Evolutionary conservation across 1,140 invertebrate genomes (phyloP).

Genomic region (Phymastichus coffea): DNA sequence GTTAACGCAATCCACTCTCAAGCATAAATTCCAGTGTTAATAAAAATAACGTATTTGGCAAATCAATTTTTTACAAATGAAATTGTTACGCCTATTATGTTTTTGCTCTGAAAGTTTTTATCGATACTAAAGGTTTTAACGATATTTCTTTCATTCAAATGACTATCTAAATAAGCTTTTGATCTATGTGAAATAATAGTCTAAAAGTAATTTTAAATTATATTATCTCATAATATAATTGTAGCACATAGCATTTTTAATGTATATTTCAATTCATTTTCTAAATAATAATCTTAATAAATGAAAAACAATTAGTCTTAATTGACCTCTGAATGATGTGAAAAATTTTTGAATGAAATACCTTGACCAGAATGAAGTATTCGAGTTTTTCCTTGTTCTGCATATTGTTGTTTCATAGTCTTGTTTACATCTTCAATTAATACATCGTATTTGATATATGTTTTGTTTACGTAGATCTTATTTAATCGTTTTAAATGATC

Average conservation of each 20-base stretch:
- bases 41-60: slow-evolving; percentile 47
- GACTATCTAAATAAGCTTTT: slow-evolving; percentile 50
- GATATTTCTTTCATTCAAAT: slow-evolving; percentile 47
- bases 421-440: slow-evolving; percentile 33
- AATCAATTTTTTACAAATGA: slow-evolving; percentile 56
- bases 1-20: slow-evolving; percentile 67
- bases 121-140: slow-evolving; percentile 57
- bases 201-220: too few relatives aligned
- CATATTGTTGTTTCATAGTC: slow-evolving; percentile 33
- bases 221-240: too few relatives aligned
- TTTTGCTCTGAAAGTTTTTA: slow-evolving; percentile 61
- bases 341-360: slow-evolving; percentile 27
- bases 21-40: slow-evolving; percentile 62
- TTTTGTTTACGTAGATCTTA: slow-evolving; percentile 27
- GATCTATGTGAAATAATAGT: slow-evolving; percentile 25
- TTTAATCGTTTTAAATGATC: slow-evolving; percentile 31
- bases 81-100: slow-evolving; percentile 61
- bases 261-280: too few relatives aligned
- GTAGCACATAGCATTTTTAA: too few relatives aligned
- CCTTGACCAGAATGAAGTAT: slow-evolving; percentile 31
- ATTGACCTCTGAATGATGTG: too few relatives aligned
- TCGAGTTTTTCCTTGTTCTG: not conserved
- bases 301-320: too few relatives aligned
- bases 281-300: too few relatives aligned
- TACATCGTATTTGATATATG: slow-evolving; percentile 35